Conservation (phyloP, 2,797 vertebrate species). For the Steatocranus sp. region DNA sequence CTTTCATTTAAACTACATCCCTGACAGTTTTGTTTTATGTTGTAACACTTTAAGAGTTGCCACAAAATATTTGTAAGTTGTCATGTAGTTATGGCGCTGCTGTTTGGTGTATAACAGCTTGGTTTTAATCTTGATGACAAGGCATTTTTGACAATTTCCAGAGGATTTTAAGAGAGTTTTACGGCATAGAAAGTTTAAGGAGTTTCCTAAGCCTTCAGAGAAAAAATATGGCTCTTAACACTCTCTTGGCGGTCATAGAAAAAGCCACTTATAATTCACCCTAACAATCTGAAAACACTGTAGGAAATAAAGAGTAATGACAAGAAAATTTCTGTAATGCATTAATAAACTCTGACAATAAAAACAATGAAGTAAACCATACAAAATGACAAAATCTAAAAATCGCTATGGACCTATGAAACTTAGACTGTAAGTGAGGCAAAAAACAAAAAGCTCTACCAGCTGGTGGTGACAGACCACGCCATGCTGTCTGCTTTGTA, state of each 20-base stretch:
- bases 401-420: fast-evolving
- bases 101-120: not conserved
- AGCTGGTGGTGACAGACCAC: not conserved
- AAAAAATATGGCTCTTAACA: not conserved
- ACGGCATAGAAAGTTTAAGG: not conserved
- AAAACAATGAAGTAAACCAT: not conserved
- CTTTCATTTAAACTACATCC: not conserved
- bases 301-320: not conserved
- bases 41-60: not conserved
- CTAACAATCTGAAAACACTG: not conserved
- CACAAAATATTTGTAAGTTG: not conserved
- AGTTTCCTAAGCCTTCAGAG: not conserved
- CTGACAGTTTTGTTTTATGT: not conserved
- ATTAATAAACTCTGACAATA: not conserved
- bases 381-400: not conserved
- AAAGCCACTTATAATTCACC: not conserved
- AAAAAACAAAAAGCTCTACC: not conserved
- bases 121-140: not conserved
- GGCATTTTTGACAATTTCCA: not conserved
- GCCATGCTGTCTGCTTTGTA: not conserved
- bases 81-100: no score
- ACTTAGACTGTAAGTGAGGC: not conserved
- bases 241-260: not conserved
- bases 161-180: not conserved
- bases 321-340: not conserved